A percentile compares a stretch with the other conserved stretches of the same genome.
These are phyloP conservation scores for Limnodromus scolopaceus DNA, from an alignment of 2,797 vertebrate species.

Conservation along the genomic window DNA sequence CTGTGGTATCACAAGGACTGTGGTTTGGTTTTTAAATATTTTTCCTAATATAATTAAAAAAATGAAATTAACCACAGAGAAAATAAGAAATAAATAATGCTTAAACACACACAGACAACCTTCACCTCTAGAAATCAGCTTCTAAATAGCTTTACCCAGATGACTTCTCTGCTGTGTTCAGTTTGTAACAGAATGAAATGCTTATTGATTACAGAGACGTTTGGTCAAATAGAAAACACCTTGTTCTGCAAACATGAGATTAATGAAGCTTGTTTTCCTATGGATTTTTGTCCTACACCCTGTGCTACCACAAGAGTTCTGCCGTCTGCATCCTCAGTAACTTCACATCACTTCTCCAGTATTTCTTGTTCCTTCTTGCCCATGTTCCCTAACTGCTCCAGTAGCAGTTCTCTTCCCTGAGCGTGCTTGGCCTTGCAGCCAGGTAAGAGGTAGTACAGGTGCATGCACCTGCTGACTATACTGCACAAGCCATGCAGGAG, in stretches of 20 bases:
- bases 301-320: neutral
- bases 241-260: neutral
- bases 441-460: neutral
- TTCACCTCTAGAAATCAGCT: neutral
- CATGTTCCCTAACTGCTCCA: neutral
- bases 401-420: neutral
- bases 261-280: neutral
- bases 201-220: neutral
- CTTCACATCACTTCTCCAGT: neutral
- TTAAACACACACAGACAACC: neutral
- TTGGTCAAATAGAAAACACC: neutral
- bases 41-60: neutral
- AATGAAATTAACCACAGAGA: neutral
- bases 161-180: neutral
- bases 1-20: neutral
- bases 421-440: neutral
- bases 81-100: neutral
- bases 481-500: neutral
- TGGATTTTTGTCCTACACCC: neutral
- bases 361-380: neutral
- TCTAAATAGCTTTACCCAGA: neutral
- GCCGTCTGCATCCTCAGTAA: neutral
- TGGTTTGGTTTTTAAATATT: neutral
- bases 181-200: neutral
- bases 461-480: accelerated